Percentiles rank a stretch among this genome's conserved stretches.
Conservation (phyloP, 2,113 vertebrate species). For the Anthoscopus minutus region DNA sequence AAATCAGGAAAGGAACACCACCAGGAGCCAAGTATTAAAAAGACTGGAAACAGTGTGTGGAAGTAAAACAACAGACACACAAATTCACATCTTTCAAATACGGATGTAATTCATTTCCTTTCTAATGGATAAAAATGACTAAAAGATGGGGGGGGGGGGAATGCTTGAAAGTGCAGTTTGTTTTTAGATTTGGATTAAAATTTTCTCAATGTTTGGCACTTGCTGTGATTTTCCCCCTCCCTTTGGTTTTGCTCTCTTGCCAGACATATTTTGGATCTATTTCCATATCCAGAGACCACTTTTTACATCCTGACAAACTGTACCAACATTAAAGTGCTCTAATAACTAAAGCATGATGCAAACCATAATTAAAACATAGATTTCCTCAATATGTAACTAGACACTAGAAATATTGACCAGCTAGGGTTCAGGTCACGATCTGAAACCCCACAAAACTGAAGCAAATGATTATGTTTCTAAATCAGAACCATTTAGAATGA, state of each 20-base stretch:
- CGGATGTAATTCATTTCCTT: slow-evolving; percentile 34
- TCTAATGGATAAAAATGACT: slow-evolving; percentile 41
- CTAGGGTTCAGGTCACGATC: slow-evolving; percentile 46
- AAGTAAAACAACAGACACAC: slow-evolving; percentile 22
- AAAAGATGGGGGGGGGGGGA: not conserved
- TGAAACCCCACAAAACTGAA: slow-evolving; percentile 56
- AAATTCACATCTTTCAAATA: not conserved
- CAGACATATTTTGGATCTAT: slow-evolving; percentile 67
- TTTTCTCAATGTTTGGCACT: slow-evolving; percentile 65
- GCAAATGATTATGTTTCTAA: slow-evolving; percentile 33
- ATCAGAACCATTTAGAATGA: not conserved
- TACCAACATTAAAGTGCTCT: slow-evolving; percentile 66
- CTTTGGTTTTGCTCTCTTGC: slow-evolving; percentile 67
- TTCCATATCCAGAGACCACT: slow-evolving; percentile 66
- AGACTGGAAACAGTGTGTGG: not conserved
- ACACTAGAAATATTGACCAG: slow-evolving; percentile 68
- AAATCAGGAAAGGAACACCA: not conserved
- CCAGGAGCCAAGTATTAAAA: not conserved
- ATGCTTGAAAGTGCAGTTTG: slow-evolving; percentile 27
- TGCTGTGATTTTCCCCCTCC: slow-evolving; percentile 57
- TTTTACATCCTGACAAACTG: slow-evolving; percentile 68
- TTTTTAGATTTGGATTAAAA: slow-evolving; percentile 49
- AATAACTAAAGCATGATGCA: slow-evolving; percentile 72
- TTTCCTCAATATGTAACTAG: slow-evolving; percentile 69
- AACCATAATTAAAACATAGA: slow-evolving; percentile 71